These are phyloP conservation scores for Orestias chungarensis DNA, from an alignment of 2,797 vertebrate species.

Conservation along the genomic window DNA sequence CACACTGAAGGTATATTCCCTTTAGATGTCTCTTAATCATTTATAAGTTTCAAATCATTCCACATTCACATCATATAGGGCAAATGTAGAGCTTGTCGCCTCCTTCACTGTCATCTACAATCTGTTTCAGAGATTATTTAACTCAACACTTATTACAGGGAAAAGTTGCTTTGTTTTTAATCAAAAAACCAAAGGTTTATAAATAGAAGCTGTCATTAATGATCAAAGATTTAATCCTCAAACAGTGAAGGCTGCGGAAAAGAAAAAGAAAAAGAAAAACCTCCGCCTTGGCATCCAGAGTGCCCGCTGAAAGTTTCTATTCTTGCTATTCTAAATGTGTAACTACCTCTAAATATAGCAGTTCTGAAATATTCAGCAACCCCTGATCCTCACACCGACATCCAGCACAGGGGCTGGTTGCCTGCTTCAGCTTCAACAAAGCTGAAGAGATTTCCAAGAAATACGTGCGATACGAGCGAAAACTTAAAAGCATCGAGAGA, in stretches of 20 bases:
- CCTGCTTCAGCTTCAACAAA: slow-evolving; percentile 63
- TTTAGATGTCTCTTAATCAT: slow-evolving; percentile 77
- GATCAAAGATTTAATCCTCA: slow-evolving; percentile 61
- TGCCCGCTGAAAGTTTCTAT: slow-evolving; percentile 78
- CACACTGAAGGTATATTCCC: slow-evolving; percentile 77
- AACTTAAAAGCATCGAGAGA: slow-evolving; percentile 42
- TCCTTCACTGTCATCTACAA: slow-evolving; percentile 60
- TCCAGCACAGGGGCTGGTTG: slow-evolving; percentile 63
- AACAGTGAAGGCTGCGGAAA: slow-evolving; percentile 46
- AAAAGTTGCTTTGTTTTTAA: slow-evolving; percentile 29
- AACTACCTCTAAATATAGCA: slow-evolving; percentile 81
- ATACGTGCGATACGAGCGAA: slow-evolving; percentile 40
- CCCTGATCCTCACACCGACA: slow-evolving; percentile 74
- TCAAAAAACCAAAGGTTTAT: slow-evolving; percentile 43
- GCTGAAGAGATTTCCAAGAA: slow-evolving; percentile 71
- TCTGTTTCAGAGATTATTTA: slow-evolving; percentile 44
- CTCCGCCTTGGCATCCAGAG: slow-evolving; percentile 64
- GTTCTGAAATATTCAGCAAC: slow-evolving; percentile 85
- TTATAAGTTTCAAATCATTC: slow-evolving; percentile 79
- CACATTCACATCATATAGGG: slow-evolving; percentile 81
- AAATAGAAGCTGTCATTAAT: slow-evolving; percentile 51
- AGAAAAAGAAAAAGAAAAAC: slow-evolving; percentile 40
- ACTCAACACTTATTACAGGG: slow-evolving; percentile 14
- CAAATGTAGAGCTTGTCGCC: slow-evolving; percentile 72
- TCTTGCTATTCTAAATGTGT: slow-evolving; percentile 82